phyloP scores from a whole-genome alignment of 2,113 vertebrate genomes.

The Pachyramphus minor region DNA sequence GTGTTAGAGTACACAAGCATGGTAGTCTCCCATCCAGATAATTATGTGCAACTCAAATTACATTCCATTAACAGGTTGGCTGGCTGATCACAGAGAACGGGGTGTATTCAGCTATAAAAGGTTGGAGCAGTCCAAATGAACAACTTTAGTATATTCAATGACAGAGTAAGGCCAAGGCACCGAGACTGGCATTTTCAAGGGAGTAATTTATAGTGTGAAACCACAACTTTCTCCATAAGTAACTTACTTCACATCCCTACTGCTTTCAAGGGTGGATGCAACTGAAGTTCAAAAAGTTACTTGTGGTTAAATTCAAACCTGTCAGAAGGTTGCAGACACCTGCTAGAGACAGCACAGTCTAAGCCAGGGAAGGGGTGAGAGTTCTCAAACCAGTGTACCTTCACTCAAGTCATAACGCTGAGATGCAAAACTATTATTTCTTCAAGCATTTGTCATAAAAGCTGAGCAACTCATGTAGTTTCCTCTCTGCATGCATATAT shows the following conservation, averaged over 20 bases:
- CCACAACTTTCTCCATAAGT: neutral
- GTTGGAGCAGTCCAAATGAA: neutral
- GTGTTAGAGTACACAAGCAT: neutral
- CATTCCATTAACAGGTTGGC: conserved; percentile 11
- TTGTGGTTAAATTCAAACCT: neutral
- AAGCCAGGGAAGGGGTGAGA: neutral
- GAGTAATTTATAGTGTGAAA: accelerated
- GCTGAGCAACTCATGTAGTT: neutral
- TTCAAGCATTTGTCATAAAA: neutral
- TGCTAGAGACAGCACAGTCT: neutral
- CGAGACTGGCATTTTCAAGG: neutral
- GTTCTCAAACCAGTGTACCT: neutral
- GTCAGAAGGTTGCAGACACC: neutral
- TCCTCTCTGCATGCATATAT: neutral
- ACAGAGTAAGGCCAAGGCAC: neutral
- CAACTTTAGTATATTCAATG: neutral
- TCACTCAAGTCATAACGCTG: neutral
- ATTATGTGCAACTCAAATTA: conserved; percentile 27
- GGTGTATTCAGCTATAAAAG: neutral
- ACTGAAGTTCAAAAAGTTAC: neutral
- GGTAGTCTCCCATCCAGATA: conserved; percentile 34
- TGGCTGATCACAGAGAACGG: neutral
- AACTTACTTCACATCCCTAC: neutral
- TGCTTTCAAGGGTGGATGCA: neutral
- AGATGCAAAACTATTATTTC: neutral